Percentiles rank a stretch among this genome's conserved stretches.
Conservation (phyloP, 2,888 invertebrate species). For the Patella pellucida region DNA sequence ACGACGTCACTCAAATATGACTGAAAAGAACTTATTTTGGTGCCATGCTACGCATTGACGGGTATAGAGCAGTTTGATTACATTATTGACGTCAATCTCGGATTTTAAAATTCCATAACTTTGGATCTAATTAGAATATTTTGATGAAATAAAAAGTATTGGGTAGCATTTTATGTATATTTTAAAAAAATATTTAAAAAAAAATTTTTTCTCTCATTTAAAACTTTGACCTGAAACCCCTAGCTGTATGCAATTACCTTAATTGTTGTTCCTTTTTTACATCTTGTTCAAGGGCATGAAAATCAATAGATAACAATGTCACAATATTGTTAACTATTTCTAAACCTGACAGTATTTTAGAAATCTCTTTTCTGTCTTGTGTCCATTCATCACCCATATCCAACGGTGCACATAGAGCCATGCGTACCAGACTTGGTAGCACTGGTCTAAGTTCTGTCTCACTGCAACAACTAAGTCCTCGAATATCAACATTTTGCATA, state of each 20-base stretch:
- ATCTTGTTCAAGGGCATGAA: constrained; percentile 91
- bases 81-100: no score
- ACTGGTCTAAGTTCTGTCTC: constrained; percentile 89
- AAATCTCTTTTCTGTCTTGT: constrained; percentile 86
- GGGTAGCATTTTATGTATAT: no score
- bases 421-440: constrained; percentile 89
- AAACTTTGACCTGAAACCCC: no score
- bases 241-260: constrained; percentile 72
- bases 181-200: no score
- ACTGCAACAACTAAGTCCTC: constrained; percentile 80
- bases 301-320: constrained; percentile 92
- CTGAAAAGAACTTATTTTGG: no score
- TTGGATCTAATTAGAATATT: no score
- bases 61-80: no score
- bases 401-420: constrained; percentile 89
- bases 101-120: no score
- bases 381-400: constrained; percentile 88
- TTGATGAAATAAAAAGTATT: no score
- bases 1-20: no score
- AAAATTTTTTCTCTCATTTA: no score
- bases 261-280: constrained; percentile 92
- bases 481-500: constrained; percentile 76
- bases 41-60: no score
- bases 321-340: constrained; percentile 95
- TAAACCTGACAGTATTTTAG: constrained; percentile 90